Conservation (phyloP, 2,797 vertebrate species). For the Argya squamiceps region DNA sequence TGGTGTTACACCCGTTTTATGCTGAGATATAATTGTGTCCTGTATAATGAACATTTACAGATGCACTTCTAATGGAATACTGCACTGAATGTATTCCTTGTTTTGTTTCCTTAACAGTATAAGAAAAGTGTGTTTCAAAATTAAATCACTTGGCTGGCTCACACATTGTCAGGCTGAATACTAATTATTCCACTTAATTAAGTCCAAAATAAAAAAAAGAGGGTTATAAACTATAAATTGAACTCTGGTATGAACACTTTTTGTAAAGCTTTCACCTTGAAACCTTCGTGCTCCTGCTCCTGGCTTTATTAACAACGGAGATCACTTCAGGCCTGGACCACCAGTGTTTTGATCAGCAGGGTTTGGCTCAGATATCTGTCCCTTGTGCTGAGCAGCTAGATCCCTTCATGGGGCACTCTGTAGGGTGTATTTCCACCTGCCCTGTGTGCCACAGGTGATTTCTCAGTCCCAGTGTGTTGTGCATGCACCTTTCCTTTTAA, state of each 20-base stretch:
- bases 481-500: neutral
- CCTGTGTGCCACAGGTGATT: neutral
- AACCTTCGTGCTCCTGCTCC: neutral
- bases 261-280: neutral
- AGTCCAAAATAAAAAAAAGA: neutral
- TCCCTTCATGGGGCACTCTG: fast-evolving
- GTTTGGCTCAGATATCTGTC: neutral
- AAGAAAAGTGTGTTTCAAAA: constrained; percentile 7
- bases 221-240: neutral
- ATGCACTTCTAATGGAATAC: neutral
- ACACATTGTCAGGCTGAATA: neutral
- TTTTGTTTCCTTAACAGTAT: constrained; percentile 8
- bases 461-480: neutral
- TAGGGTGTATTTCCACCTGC: neutral
- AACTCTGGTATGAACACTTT: neutral
- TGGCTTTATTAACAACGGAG: neutral
- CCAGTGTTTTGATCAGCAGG: neutral
- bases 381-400: neutral
- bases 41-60: neutral
- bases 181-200: neutral
- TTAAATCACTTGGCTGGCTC: neutral
- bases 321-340: neutral
- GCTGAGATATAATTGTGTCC: neutral
- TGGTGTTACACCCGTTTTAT: neutral
- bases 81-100: neutral